Base-by-base conservation (phyloP, 1,140 invertebrate species). In the Babylonia areolata region DNA sequence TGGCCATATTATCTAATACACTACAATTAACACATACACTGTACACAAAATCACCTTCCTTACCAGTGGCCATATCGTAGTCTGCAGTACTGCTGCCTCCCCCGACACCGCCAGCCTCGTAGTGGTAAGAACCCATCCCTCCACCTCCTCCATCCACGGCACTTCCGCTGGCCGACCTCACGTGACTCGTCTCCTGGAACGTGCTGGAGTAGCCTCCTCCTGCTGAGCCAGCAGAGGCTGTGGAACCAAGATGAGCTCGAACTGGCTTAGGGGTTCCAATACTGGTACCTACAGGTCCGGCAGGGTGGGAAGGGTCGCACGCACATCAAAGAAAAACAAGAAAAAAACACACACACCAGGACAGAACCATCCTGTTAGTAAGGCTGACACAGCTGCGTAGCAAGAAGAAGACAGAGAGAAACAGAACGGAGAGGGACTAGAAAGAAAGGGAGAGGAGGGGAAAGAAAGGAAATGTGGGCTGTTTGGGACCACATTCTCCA, bases 1-100 rank as follows among this genome's bases (percentile, higher is more conserved):
- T n/a, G n/a, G n/a, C n/a, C n/a, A n/a, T n/a, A n/a, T n/a, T n/a
- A n/a, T n/a, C n/a, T n/a, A n/a, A n/a, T n/a, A n/a, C n/a, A n/a
- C n/a, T n/a, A n/a, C n/a, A n/a, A n/a, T n/a, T n/a, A n/a, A n/a
- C n/a, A n/a, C n/a, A n/a, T n/a, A n/a, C n/a, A n/a, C n/a, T n/a
- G n/a, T n/a, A n/a, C n/a, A n/a, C n/a, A n/a, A n/a, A n/a, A n/a
- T n/a, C n/a, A n/a, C n/a, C n/a, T n/a, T n/a, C n/a, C n/a, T n/a
- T n/a, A n/a, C n/a, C n/a, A 75, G 87, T 73, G 3, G 89, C 91
- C 77, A 91, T 46, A 64, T 92, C 90, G 81, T 91, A 91, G 83
- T 91, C 90, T 20, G 90, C 88, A 31, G 84, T 88, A 54, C 83
- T 85, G 31, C 78, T 84, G 64, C 81, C 86, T 37, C 81, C 85